These are phyloP conservation scores for Acholoe squamosa DNA, from an alignment of 2,888 invertebrate genomes.

Conservation along the genomic window DNA sequence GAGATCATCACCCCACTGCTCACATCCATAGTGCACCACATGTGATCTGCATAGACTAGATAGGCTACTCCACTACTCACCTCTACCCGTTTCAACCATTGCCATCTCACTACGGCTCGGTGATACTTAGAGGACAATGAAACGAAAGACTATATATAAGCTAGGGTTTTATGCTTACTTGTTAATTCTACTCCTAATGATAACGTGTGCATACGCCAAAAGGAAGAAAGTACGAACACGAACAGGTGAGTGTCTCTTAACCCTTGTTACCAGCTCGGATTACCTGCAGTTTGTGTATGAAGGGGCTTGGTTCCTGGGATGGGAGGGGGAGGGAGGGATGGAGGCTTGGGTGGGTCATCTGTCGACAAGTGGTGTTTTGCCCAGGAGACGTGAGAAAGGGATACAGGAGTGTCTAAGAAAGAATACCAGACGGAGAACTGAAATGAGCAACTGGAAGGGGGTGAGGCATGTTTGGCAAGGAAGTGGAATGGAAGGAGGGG, in stretches of 20 bases:
- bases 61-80: too few relatives aligned
- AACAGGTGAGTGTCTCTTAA: constrained; percentile 21
- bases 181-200: constrained; percentile 39
- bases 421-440: too few relatives aligned
- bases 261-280: neutral
- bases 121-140: constrained; percentile 48
- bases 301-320: neutral
- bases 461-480: too few relatives aligned
- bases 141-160: constrained; percentile 46
- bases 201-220: constrained; percentile 25
- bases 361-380: neutral
- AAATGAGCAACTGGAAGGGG: too few relatives aligned
- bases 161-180: constrained; percentile 54
- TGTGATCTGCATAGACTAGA: too few relatives aligned
- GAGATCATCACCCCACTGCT: too few relatives aligned
- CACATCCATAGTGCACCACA: too few relatives aligned
- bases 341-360: neutral
- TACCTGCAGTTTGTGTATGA: too few relatives aligned
- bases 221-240: constrained; percentile 22
- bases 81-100: neutral
- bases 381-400: too few relatives aligned
- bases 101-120: neutral
- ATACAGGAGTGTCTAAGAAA: too few relatives aligned
- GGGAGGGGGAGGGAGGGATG: neutral
- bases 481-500: too few relatives aligned